Evolutionary conservation across 2,888 invertebrate genomes (phyloP).

Genomic region (Dusona sp.): DNA sequence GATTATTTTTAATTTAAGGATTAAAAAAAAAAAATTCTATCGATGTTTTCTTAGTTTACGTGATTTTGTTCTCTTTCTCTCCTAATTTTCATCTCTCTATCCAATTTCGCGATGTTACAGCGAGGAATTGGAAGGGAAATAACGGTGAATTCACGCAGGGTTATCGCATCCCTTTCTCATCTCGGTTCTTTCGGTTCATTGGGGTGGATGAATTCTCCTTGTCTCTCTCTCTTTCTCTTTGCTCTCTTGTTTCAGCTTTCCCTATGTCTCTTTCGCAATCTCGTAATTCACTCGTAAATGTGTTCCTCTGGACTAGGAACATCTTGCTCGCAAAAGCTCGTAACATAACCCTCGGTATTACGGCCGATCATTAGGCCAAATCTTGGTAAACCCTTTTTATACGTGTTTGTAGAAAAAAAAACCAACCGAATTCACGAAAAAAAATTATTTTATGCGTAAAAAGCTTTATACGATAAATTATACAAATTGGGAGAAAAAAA

Average conservation of each 20-base stretch:
- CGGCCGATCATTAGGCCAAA: slow-evolving; percentile 28
- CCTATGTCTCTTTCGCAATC: slow-evolving; percentile 11
- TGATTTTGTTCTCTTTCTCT: background rate
- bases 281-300: slow-evolving; percentile 36
- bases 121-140: slow-evolving; percentile 68
- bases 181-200: background rate
- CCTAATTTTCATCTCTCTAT: slow-evolving; percentile 27
- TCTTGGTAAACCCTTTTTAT: slow-evolving; percentile 16
- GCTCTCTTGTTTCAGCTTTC: background rate
- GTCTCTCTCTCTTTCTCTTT: background rate
- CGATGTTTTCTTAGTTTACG: background rate
- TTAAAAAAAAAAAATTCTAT: background rate
- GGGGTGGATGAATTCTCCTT: slow-evolving; percentile 15
- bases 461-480: background rate
- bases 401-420: background rate
- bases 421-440: background rate
- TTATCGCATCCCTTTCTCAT: slow-evolving; percentile 16
- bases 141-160: slow-evolving; percentile 45
- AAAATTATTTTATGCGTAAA: background rate
- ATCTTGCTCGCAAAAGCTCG: slow-evolving; percentile 9
- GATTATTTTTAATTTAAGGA: background rate
- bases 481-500: background rate
- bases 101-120: slow-evolving; percentile 65
- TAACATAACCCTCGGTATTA: slow-evolving; percentile 17
- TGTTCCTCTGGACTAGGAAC: slow-evolving; percentile 3